Conservation (phyloP, 2,888 invertebrate genomes). For the Drosophila subsilvestris region DNA sequence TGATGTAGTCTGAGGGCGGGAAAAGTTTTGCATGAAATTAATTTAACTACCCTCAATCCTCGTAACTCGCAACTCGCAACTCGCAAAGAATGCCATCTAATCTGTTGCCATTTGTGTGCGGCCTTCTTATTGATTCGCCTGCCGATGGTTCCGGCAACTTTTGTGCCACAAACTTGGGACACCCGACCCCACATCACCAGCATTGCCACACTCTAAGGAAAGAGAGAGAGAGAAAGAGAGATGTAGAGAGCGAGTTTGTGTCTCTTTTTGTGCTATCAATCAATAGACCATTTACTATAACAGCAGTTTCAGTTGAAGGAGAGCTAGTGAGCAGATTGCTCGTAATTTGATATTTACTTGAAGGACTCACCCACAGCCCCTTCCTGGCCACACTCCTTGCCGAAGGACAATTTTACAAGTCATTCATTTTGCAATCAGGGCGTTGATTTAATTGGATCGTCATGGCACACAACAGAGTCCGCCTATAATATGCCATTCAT, state of each 20-base stretch:
- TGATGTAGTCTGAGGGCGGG: constrained; percentile 10
- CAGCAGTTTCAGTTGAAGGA: constrained; percentile 40
- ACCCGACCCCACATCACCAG: background rate
- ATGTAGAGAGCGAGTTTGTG: constrained; percentile 5
- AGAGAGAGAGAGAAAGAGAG: too few relatives aligned
- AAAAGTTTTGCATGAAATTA: constrained; percentile 74
- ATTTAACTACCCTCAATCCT: constrained; percentile 50
- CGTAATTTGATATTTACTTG: constrained; percentile 58
- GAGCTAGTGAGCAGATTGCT: constrained; percentile 17
- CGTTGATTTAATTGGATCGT: constrained; percentile 69
- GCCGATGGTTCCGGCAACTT: constrained; percentile 18
- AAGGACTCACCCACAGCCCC: constrained; percentile 4
- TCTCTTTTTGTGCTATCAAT: constrained; percentile 49
- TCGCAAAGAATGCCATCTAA: constrained; percentile 53
- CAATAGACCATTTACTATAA: constrained; percentile 72
- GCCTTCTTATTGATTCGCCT: constrained; percentile 66
- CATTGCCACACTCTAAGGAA: background rate
- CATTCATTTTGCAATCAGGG: constrained; percentile 74
- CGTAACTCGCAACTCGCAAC: background rate
- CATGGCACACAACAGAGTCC: constrained; percentile 33
- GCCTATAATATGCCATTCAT: constrained; percentile 35
- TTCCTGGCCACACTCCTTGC: background rate
- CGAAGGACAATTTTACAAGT: constrained; percentile 62
- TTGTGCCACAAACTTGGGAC: constrained; percentile 8
- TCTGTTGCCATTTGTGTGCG: constrained; percentile 67